Base-by-base conservation (phyloP, 2,113 vertebrate genomes). In the Phycodurus eques region DNA sequence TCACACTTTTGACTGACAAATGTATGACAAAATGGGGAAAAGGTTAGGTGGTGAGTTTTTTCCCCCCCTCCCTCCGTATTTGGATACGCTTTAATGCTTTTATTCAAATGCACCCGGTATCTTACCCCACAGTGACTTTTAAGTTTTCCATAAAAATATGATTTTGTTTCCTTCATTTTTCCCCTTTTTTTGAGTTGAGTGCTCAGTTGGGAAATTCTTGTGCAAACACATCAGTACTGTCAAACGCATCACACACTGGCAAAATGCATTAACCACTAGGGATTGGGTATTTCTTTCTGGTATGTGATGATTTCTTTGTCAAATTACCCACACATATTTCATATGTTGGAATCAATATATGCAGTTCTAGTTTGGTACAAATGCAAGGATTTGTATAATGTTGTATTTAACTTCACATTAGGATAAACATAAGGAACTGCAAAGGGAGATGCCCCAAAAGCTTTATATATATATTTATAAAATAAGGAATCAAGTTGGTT, bases 1-100 rank as follows among this genome's bases (percentile, higher is more conserved):
- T 85, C 88, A 80, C 88, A 91, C 85, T 87, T 93, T 94, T 94
- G 93, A 93, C 92, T 95, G 93, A 88, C 94, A 94, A 95, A 94
- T 93, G 83, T 91, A 91, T 80, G 81, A 84, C 78, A 80, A 74
- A 84, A 81, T 76, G 78, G 83, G 74, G 76, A 70, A 71, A 49
- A 39, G 73, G 70, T 83, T 75, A 73, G 72, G 44, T 68, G 47
- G 49, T 71, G 57, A 49, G 60, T 66, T 33, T 33, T 69, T 46
- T 71, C 63, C 66, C 8, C 42, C n/a, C 12, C 42, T 56, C 70
- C 78, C 74, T 88, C 87, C 80, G 80, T 86, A 88, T 91, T 90
- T 88, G 75, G 87, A 84, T 89, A 90, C 85, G 83, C 89, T 92
- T 92, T 91, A 87, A 91, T 91, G 90, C 91, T 88, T 91, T 90